Conservation (phyloP, 1,140 invertebrate genomes). For the Halictus rubicundus region DNA sequence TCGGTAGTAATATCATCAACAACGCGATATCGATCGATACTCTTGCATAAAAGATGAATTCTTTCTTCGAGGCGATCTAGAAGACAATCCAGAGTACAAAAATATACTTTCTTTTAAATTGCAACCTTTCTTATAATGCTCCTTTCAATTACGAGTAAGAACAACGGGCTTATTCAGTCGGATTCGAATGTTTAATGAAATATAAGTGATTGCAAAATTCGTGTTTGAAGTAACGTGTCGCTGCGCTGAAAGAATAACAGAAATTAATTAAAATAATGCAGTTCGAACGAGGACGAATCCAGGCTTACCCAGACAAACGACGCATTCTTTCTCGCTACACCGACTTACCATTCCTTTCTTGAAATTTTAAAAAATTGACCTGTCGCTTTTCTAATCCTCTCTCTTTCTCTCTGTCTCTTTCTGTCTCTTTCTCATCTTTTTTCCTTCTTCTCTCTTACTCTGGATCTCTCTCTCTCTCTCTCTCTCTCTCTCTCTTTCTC, state of each 20-base stretch:
- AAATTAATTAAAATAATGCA: neutral
- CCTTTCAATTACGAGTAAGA: neutral
- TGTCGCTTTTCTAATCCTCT: conserved; percentile 58
- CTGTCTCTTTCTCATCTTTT: no score
- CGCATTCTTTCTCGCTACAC: conserved; percentile 46
- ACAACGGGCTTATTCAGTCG: neutral
- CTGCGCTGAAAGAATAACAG: no score
- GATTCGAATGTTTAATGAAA: neutral
- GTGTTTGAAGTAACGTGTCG: neutral
- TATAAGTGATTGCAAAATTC: neutral
- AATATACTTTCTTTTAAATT: no score
- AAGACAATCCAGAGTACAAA: no score
- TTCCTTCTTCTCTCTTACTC: no score
- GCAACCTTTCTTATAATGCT: no score
- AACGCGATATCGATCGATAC: no score
- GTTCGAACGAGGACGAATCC: conserved; percentile 47
- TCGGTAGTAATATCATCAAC: no score
- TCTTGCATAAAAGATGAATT: neutral
- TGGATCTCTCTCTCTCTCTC: no score
- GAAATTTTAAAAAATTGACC: conserved; percentile 24
- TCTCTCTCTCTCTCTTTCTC: no score
- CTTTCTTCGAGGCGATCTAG: neutral
- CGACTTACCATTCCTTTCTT: conserved; percentile 49
- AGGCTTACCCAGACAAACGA: conserved; percentile 52
- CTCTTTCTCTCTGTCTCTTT: conserved; percentile 27